Conservation (phyloP, 2,888 invertebrate genomes). For the Melolontha melolontha region DNA sequence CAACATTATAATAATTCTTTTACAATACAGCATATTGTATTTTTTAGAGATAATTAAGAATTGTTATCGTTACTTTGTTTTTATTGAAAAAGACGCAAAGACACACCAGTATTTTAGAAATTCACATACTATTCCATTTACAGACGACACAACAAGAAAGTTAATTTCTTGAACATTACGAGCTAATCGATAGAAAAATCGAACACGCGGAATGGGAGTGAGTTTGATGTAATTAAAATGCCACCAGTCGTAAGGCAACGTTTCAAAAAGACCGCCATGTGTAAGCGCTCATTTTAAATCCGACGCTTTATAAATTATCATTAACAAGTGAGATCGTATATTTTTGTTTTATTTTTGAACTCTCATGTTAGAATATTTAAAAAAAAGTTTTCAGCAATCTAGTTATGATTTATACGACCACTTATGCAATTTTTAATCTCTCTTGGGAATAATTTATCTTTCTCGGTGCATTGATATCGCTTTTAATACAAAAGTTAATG, state of each 20-base stretch:
- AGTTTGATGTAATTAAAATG: conserved; percentile 44
- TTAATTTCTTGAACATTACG: conserved; percentile 33
- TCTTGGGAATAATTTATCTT: conserved; percentile 47
- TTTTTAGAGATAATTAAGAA: neutral
- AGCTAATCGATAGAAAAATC: conserved; percentile 37
- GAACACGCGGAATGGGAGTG: conserved; percentile 33
- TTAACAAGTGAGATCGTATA: conserved; percentile 46
- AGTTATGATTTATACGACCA: conserved; percentile 49
- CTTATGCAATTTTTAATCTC: conserved; percentile 48
- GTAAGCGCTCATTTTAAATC: conserved; percentile 46
- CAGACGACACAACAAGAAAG: conserved; percentile 29
- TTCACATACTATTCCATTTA: conserved; percentile 23
- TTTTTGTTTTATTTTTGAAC: conserved; percentile 1
- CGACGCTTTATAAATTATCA: conserved; percentile 50
- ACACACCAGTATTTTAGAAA: conserved; percentile 18
- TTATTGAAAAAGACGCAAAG: no score
- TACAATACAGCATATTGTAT: neutral
- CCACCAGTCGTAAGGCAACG: conserved; percentile 32
- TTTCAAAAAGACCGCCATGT: conserved; percentile 48
- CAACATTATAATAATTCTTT: no score
- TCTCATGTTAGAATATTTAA: conserved; percentile 47
- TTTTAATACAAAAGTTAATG: conserved; percentile 49
- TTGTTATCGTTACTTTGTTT: no score
- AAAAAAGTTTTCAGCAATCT: conserved; percentile 48
- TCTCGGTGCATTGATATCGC: conserved; percentile 45